Conservation (phyloP, 2,797 vertebrate species). For the Tauraco hartlaubi region DNA sequence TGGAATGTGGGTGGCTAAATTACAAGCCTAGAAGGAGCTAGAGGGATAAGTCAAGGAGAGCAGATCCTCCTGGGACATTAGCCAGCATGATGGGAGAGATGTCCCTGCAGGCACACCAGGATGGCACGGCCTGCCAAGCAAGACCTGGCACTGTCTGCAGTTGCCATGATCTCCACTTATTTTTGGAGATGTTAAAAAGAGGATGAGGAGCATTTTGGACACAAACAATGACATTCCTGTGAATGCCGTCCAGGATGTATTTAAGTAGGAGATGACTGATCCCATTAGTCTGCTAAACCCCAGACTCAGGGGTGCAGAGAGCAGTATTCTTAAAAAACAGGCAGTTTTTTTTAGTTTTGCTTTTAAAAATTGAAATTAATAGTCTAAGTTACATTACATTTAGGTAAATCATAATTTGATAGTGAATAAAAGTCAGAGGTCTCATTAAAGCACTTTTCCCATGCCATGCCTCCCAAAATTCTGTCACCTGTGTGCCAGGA, state of each 20-base stretch:
- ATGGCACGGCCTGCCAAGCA: not conserved
- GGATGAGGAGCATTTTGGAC: not conserved
- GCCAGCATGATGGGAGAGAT: not conserved
- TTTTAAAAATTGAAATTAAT: not conserved
- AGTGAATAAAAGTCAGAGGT: not conserved
- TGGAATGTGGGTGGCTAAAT: rapidly evolving
- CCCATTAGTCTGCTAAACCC: constrained; percentile 61
- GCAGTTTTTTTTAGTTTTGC: not conserved
- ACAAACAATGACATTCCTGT: constrained; percentile 26
- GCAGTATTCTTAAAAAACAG: not conserved
- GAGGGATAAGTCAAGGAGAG: not conserved
- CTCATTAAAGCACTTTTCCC: not conserved
- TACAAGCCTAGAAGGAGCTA: not conserved
- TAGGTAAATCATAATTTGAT: not conserved
- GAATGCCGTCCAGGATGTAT: constrained; percentile 48
- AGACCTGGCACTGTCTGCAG: not conserved
- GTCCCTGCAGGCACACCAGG: not conserved
- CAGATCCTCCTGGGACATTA: not conserved
- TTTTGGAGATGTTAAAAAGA: not conserved
- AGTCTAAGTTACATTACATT: not conserved
- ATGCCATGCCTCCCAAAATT: not conserved
- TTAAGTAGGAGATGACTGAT: constrained; percentile 68
- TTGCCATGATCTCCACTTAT: not conserved
- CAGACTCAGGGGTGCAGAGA: constrained; percentile 16
- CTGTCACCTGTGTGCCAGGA: not conserved